phyloP scores from a whole-genome alignment of 1,140 invertebrate genomes.

The Matsumurasca onukii region DNA sequence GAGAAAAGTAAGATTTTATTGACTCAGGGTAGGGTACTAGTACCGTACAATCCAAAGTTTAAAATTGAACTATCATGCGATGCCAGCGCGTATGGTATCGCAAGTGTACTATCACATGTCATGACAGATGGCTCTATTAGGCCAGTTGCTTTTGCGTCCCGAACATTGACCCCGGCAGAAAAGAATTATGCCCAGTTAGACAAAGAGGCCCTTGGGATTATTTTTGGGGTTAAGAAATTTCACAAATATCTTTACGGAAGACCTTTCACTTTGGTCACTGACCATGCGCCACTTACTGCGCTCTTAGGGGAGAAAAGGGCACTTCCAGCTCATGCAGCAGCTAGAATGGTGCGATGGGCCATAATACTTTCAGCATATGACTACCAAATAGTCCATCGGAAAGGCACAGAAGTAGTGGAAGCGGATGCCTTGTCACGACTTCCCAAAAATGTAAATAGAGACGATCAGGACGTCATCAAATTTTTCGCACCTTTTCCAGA shows the following conservation, averaged over 20 bases:
- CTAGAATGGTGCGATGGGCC: neutral
- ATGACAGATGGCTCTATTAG: neutral
- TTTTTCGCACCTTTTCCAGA: neutral
- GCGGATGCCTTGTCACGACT: conserved; percentile 4
- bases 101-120: neutral
- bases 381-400: neutral
- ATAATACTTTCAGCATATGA: neutral
- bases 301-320: neutral
- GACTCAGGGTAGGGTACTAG: neutral
- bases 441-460: neutral
- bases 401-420: neutral
- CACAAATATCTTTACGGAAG: conserved; percentile 30
- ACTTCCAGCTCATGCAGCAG: neutral
- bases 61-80: neutral
- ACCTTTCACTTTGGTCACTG: neutral
- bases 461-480: neutral
- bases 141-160: neutral
- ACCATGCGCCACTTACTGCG: neutral
- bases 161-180: neutral
- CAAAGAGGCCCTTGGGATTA: conserved; percentile 13
- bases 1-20: neutral
- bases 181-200: conserved; percentile 26
- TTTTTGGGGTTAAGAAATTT: conserved; percentile 30
- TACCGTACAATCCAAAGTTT: neutral
- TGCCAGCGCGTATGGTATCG: neutral